These are phyloP conservation scores for roundworm (Caenorhabditis elegans) DNA, from an alignment of 1,140 invertebrate genomes.

Conservation along the genomic window WBcel235 BX284606.5:7666001-7666500, in stretches of 20 bases:
- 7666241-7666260: not conserved
- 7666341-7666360: not conserved
- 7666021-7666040: not conserved
- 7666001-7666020: not conserved
- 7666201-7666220: no score
- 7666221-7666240: no score
- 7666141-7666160: slow-evolving; percentile 8
- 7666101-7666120: not conserved
- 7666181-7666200: not conserved
- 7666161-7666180: slow-evolving; percentile 1
- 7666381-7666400: not conserved
- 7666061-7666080: no score
- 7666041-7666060: not conserved
- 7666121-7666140: not conserved
- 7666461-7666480: slow-evolving; percentile 3
- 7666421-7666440: not conserved
- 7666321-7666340: not conserved
- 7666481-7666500: not conserved
- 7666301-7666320: slow-evolving; percentile 11
- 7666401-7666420: no score
- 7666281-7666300: not conserved
- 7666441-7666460: not conserved
- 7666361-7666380: no score
- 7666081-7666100: not conserved
- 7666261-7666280: not conserved